A percentile compares a stretch with the other conserved stretches of the same genome.
Conservation (phyloP, 2,113 vertebrate genomes). For the Pica pica region DNA sequence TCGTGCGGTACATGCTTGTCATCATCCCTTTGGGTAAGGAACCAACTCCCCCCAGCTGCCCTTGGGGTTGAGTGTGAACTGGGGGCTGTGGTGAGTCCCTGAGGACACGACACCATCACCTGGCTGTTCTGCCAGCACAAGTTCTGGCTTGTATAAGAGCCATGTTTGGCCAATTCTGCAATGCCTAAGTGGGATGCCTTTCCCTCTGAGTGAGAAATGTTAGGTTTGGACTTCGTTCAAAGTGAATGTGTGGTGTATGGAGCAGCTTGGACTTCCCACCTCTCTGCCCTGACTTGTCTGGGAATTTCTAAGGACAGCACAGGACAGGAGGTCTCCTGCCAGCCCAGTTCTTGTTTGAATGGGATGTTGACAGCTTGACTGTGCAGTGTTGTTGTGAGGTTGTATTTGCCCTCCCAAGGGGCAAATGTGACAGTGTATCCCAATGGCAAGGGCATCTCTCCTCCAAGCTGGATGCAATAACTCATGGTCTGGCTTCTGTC, state of each 20-base stretch:
- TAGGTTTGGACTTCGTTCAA: neutral
- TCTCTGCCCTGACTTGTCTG: neutral
- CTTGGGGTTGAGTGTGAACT: neutral
- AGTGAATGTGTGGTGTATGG: neutral
- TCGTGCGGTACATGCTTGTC: rapidly evolving
- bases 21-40: conserved; percentile 2
- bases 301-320: neutral
- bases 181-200: neutral
- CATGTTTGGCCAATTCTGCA: rapidly evolving
- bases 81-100: neutral
- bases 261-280: rapidly evolving
- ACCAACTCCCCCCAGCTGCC: rapidly evolving
- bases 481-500: neutral
- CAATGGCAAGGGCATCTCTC: neutral
- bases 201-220: rapidly evolving
- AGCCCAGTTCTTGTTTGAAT: neutral
- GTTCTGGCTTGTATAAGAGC: neutral
- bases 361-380: neutral
- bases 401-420: neutral
- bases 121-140: neutral
- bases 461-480: neutral
- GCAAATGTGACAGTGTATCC: neutral
- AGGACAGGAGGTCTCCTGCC: neutral
- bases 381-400: neutral
- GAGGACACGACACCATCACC: rapidly evolving